Conservation (phyloP, 2,113 vertebrate genomes). For the Chascanopsetta lugubris region DNA sequence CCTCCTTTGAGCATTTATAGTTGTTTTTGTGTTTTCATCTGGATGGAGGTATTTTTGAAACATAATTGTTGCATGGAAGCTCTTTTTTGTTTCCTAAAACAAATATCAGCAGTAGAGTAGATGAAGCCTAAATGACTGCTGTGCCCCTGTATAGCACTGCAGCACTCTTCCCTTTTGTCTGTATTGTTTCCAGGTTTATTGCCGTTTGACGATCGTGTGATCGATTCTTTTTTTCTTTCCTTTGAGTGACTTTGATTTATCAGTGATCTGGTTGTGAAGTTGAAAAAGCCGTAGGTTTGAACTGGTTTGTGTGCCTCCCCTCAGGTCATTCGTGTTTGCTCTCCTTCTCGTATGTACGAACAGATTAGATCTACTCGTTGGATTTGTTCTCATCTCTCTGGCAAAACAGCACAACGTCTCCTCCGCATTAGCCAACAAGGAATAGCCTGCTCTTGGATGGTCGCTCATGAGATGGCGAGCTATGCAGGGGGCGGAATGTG, state of each 20-base stretch:
- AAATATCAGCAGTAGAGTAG: too few relatives aligned
- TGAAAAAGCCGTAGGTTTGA: constrained; percentile 33
- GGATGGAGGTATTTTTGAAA: too few relatives aligned
- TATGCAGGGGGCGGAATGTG: constrained; percentile 27
- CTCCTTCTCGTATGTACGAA: constrained; percentile 43
- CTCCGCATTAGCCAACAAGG: constrained; percentile 52
- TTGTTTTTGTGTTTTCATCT: too few relatives aligned
- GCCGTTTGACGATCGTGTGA: too few relatives aligned
- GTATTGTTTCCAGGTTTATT: not conserved
- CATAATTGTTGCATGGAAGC: too few relatives aligned
- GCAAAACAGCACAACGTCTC: constrained; percentile 44
- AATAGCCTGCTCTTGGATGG: constrained; percentile 66
- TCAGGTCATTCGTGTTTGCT: constrained; percentile 39
- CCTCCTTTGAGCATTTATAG: too few relatives aligned
- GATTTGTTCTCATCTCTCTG: constrained; percentile 58
- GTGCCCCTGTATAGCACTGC: too few relatives aligned
- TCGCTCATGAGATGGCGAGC: constrained; percentile 54
- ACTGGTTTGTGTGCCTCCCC: constrained; percentile 28
- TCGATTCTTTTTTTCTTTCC: too few relatives aligned
- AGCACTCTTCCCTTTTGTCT: too few relatives aligned
- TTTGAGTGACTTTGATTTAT: not conserved
- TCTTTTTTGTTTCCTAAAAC: too few relatives aligned
- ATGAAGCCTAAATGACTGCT: too few relatives aligned
- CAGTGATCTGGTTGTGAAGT: constrained; percentile 37
- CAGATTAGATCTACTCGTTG: constrained; percentile 73